phyloP scores from a whole-genome alignment of 2,888 invertebrate genomes.

The Lepas anatifera region DNA sequence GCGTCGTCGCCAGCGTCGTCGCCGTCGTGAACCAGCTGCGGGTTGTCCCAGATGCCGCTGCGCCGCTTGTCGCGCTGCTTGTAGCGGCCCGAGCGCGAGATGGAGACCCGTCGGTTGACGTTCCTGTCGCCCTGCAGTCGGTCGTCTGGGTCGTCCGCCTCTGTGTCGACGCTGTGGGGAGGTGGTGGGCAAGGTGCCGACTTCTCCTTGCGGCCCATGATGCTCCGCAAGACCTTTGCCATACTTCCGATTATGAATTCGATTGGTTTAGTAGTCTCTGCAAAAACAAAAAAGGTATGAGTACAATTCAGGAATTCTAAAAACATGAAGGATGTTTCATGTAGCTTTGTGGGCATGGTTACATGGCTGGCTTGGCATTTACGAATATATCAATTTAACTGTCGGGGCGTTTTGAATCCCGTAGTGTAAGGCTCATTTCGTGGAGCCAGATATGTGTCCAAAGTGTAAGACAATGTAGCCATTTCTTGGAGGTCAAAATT shows the following conservation, averaged over 20 bases:
- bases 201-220: not conserved
- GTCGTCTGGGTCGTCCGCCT: slow-evolving; percentile 1
- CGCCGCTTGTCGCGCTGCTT: slow-evolving; percentile 19
- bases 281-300: not conserved
- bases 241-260: not conserved
- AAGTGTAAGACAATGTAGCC: too few relatives aligned
- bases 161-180: not conserved
- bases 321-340: too few relatives aligned
- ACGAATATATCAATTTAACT: too few relatives aligned
- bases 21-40: not conserved
- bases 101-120: slow-evolving; percentile 17
- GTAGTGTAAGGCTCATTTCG: too few relatives aligned
- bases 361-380: too few relatives aligned
- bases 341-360: too few relatives aligned
- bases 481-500: too few relatives aligned
- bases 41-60: slow-evolving; percentile 15
- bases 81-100: slow-evolving; percentile 19
- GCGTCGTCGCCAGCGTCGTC: not conserved
- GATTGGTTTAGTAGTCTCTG: not conserved
- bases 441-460: too few relatives aligned
- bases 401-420: too few relatives aligned
- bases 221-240: slow-evolving; percentile 1
- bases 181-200: not conserved
- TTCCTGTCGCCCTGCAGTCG: slow-evolving; percentile 12
- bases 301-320: too few relatives aligned